Evolutionary conservation across 2,797 vertebrate species (phyloP).

Genomic region (Typhlichthys eigenmanni): DNA sequence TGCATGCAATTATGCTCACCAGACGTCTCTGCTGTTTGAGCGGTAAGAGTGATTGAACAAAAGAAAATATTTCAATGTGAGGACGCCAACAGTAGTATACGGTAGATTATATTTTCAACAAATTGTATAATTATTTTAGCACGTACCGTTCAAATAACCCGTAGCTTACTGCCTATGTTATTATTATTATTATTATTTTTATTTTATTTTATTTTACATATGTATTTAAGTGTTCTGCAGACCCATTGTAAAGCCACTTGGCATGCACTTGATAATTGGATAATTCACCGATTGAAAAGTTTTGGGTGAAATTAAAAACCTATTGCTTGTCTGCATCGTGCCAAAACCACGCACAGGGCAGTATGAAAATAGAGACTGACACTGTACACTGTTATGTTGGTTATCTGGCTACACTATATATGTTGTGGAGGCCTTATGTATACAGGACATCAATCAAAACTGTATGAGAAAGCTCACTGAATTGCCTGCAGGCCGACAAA

Average conservation of each 20-base stretch:
- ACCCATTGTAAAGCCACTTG: neutral
- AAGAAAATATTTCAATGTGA: constrained; percentile 36
- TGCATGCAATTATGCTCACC: constrained; percentile 36
- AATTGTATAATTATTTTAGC: too few relatives aligned
- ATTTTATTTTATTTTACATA: too few relatives aligned
- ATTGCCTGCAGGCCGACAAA: neutral
- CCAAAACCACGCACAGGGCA: neutral
- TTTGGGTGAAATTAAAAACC: too few relatives aligned
- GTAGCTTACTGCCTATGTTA: too few relatives aligned
- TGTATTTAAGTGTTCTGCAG: neutral
- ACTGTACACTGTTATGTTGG: neutral
- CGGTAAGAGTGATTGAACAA: constrained; percentile 47
- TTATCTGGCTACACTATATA: too few relatives aligned
- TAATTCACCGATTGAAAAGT: neutral
- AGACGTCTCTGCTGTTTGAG: constrained; percentile 17
- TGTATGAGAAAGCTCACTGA: constrained; percentile 4
- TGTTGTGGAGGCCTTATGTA: neutral
- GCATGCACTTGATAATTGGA: neutral
- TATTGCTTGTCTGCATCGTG: neutral
- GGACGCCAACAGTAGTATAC: constrained; percentile 11
- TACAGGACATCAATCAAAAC: neutral
- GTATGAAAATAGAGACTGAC: neutral
- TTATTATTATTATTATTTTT: too few relatives aligned
- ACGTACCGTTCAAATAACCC: too few relatives aligned
- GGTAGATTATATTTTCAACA: too few relatives aligned